Conservation (phyloP, 2,888 invertebrate genomes). For the Sinopyrophorus schimmeli region DNA sequence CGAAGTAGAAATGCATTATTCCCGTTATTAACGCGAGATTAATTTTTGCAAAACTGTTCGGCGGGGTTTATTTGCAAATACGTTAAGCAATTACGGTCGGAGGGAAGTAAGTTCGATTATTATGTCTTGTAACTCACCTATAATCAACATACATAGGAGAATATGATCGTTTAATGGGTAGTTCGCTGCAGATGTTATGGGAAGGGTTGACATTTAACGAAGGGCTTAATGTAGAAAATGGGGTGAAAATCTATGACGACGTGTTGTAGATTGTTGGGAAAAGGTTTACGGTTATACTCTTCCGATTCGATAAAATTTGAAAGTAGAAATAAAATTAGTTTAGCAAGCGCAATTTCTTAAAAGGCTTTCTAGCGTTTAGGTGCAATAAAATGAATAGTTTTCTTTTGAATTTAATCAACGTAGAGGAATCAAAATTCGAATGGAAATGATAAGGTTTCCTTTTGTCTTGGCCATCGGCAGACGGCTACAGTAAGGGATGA, state of each 20-base stretch:
- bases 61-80: too few relatives aligned
- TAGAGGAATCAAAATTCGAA: conserved; percentile 19
- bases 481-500: conserved; percentile 44
- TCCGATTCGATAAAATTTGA: conserved; percentile 11
- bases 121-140: conserved; percentile 22
- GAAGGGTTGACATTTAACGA: conserved; percentile 47
- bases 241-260: conserved; percentile 27
- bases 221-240: conserved; percentile 36
- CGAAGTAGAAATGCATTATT: too few relatives aligned
- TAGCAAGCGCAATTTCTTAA: conserved; percentile 9
- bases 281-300: conserved; percentile 19
- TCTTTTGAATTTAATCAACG: conserved; percentile 15
- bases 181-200: conserved; percentile 45
- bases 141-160: conserved; percentile 44
- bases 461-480: conserved; percentile 27
- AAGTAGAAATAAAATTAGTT: conserved; percentile 10
- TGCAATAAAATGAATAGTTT: conserved; percentile 15
- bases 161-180: conserved; percentile 42
- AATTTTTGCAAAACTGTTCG: too few relatives aligned
- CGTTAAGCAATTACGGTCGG: too few relatives aligned
- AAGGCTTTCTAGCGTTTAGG: conserved; percentile 5
- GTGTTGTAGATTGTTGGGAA: conserved; percentile 19
- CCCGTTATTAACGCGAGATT: too few relatives aligned
- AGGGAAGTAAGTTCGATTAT: too few relatives aligned
- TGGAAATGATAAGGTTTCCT: conserved; percentile 17